Conservation (phyloP, 2,888 invertebrate genomes). For the Gerris lacustris region DNA sequence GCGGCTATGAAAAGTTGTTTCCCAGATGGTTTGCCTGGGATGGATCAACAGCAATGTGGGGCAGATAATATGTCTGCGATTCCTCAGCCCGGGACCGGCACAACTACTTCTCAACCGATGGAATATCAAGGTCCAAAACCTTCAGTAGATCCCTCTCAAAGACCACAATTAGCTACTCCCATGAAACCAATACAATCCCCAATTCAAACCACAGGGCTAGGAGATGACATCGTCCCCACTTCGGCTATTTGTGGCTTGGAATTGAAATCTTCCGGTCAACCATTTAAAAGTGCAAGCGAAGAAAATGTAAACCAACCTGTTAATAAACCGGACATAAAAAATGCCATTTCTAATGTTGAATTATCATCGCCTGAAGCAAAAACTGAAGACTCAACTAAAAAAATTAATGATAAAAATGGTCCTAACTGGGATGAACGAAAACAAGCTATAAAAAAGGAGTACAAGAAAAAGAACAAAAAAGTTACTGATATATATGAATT, state of each 20-base stretch:
- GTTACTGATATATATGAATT: conserved; percentile 16
- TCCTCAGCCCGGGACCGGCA: conserved; percentile 9
- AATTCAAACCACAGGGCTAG: not conserved
- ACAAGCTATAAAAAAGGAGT: not conserved
- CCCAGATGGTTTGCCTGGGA: not conserved
- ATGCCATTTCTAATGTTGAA: not conserved
- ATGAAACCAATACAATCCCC: not conserved
- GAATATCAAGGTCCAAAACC: not conserved
- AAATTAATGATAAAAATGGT: not conserved
- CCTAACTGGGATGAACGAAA: not conserved
- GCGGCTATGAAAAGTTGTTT: conserved; percentile 9
- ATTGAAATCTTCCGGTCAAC: not conserved
- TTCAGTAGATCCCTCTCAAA: not conserved
- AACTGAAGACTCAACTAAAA: not conserved
- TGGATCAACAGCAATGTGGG: not conserved
- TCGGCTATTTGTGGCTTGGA: not conserved
- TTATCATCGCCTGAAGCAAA: not conserved
- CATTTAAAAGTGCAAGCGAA: not conserved
- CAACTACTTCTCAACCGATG: conserved; percentile 13
- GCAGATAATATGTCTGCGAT: not conserved
- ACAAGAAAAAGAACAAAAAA: conserved; percentile 10
- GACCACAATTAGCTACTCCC: not conserved
- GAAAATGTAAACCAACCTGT: not conserved
- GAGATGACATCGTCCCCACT: not conserved
- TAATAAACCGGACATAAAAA: not conserved